Conservation (phyloP, 2,113 vertebrate genomes). For the Mirza zaza region DNA sequence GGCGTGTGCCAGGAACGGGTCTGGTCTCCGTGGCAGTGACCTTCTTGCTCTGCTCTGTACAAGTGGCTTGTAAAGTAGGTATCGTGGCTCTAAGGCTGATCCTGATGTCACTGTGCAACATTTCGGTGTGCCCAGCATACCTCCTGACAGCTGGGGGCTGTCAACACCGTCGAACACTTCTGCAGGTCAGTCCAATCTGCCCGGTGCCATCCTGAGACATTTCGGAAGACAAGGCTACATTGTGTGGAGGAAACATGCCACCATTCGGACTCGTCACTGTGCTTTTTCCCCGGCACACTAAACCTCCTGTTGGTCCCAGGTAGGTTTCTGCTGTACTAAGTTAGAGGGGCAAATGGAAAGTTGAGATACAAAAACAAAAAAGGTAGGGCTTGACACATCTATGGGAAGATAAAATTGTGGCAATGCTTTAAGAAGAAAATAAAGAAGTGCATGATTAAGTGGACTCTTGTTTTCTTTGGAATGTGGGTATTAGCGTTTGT, state of each 20-base stretch:
- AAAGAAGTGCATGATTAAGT: too few relatives aligned
- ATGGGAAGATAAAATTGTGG: neutral
- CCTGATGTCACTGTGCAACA: neutral
- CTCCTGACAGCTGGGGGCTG: neutral
- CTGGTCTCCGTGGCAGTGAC: neutral
- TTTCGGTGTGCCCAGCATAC: neutral
- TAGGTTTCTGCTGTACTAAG: neutral
- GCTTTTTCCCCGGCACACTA: rapidly evolving
- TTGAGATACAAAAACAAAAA: neutral
- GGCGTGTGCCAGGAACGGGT: rapidly evolving
- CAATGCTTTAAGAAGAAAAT: neutral
- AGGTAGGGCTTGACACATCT: neutral
- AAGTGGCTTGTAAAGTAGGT: neutral
- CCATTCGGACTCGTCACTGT: rapidly evolving
- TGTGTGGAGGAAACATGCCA: neutral
- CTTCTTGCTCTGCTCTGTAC: neutral
- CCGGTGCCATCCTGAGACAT: neutral
- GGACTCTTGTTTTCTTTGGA: conserved; percentile 31
- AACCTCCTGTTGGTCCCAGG: rapidly evolving
- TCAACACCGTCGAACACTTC: neutral
- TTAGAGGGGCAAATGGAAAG: neutral
- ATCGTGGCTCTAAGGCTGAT: neutral
- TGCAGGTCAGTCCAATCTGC: neutral
- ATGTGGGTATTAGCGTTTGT: neutral
- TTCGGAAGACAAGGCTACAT: neutral